Evolutionary conservation across 2,113 vertebrate genomes (phyloP).

Genomic region (Monopterus albus): DNA sequence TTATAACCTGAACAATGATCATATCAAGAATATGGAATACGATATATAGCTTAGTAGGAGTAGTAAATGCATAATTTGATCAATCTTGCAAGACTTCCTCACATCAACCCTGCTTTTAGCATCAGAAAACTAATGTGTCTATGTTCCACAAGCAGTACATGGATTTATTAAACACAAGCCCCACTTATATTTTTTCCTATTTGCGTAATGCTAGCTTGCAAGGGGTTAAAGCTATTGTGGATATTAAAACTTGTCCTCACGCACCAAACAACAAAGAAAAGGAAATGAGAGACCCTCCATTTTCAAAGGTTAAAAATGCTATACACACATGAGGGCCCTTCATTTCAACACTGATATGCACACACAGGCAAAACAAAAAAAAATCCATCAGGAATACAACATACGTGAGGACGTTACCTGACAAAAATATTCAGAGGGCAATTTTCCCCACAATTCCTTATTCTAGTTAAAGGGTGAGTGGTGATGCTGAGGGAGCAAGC

Average conservation of each 20-base stretch:
- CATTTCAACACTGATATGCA: slow-evolving; percentile 48
- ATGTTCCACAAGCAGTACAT: slow-evolving; percentile 74
- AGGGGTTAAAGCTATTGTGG: slow-evolving; percentile 77
- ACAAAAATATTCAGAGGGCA: slow-evolving; percentile 51
- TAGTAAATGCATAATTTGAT: slow-evolving; percentile 64
- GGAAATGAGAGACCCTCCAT: slow-evolving; percentile 50
- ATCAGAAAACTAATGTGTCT: slow-evolving; percentile 85
- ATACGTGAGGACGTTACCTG: slow-evolving; percentile 72
- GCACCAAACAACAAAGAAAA: slow-evolving; percentile 41
- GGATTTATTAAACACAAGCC: slow-evolving; percentile 74
- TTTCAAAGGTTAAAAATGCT: slow-evolving; percentile 47
- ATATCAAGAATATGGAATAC: slow-evolving; percentile 71
- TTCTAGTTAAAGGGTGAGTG: slow-evolving; percentile 77
- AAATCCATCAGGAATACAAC: slow-evolving; percentile 9
- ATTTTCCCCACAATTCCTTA: slow-evolving; percentile 60
- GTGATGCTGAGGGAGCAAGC: slow-evolving; percentile 69
- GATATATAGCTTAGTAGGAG: slow-evolving; percentile 56
- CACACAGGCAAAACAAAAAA: slow-evolving; percentile 40
- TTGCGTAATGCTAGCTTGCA: slow-evolving; percentile 73
- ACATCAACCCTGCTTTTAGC: slow-evolving; percentile 85
- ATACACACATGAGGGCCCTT: slow-evolving; percentile 48
- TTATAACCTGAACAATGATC: slow-evolving; percentile 72
- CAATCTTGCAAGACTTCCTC: slow-evolving; percentile 70
- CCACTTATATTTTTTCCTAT: slow-evolving; percentile 66
- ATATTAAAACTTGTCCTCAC: slow-evolving; percentile 69